phyloP scores from a whole-genome alignment of 2,888 invertebrate species.

The Netelia inedita region DNA sequence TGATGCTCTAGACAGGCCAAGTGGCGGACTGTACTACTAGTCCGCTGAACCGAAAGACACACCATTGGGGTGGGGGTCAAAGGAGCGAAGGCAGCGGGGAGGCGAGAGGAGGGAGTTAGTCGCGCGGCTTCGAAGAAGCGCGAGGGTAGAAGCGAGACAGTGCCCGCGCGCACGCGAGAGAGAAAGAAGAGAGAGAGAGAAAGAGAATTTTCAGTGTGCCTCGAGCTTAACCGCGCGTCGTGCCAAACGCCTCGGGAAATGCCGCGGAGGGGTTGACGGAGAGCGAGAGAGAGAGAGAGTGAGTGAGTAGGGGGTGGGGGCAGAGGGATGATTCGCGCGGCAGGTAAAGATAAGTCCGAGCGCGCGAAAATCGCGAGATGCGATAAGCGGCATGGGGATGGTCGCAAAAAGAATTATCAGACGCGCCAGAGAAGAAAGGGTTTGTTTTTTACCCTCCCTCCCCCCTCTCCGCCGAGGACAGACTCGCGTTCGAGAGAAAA shows the following conservation, averaged over 20 bases:
- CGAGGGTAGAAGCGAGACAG: background rate
- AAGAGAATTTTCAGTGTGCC: conserved; percentile 38
- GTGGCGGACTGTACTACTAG: conserved; percentile 62
- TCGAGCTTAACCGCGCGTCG: conserved; percentile 55
- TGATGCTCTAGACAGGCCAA: conserved; percentile 57
- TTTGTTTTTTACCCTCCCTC: too few relatives aligned
- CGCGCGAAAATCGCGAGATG: conserved; percentile 41
- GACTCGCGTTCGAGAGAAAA: background rate
- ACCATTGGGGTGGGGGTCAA: conserved; percentile 41
- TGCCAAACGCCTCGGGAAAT: conserved; percentile 28
- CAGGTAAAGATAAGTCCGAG: conserved; percentile 36
- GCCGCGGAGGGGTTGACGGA: conserved; percentile 18
- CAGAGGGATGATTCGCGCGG: conserved; percentile 38
- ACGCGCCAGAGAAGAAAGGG: background rate
- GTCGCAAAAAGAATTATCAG: conserved; percentile 3
- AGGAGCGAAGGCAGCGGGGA: conserved; percentile 29
- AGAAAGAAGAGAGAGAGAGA: background rate
- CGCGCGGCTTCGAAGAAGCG: conserved; percentile 1
- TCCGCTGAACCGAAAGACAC: conserved; percentile 66
- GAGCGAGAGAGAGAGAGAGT: background rate
- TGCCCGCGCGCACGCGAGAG: background rate
- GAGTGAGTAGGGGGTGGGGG: conserved; percentile 22
- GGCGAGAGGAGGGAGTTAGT: conserved; percentile 37
- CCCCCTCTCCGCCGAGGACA: too few relatives aligned
- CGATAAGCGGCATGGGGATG: conserved; percentile 3